phyloP scores from a whole-genome alignment of 2,888 invertebrate genomes.

The Meloe dianella region DNA sequence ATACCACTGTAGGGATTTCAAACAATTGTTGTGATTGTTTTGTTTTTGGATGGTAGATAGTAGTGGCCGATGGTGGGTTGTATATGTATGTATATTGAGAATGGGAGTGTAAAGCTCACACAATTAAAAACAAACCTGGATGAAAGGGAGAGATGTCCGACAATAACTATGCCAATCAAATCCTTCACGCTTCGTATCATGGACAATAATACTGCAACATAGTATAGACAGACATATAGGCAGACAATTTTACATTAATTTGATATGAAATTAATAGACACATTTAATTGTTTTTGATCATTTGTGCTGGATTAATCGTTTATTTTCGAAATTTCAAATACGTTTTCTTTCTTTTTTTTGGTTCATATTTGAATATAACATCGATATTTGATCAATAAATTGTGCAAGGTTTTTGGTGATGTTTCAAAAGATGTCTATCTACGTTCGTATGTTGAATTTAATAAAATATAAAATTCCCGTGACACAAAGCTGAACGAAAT shows the following conservation, averaged over 20 bases:
- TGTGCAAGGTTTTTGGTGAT: too few relatives aligned
- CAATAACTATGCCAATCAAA: constrained; percentile 50
- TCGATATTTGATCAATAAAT: too few relatives aligned
- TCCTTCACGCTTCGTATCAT: constrained; percentile 47
- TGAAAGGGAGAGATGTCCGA: constrained; percentile 34
- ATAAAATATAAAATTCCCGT: constrained; percentile 37
- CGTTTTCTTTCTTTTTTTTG: too few relatives aligned
- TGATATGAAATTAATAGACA: constrained; percentile 34
- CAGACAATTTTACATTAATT: too few relatives aligned
- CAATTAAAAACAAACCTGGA: constrained; percentile 31
- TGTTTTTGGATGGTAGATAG: too few relatives aligned
- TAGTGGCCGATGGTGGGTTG: constrained; percentile 15
- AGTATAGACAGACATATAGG: too few relatives aligned
- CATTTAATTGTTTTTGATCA: constrained; percentile 30
- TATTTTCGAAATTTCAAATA: neutral
- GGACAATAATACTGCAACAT: constrained; percentile 25
- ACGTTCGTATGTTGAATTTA: constrained; percentile 16
- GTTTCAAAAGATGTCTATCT: neutral
- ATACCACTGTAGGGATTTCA: constrained; percentile 39
- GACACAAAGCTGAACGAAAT: constrained; percentile 39
- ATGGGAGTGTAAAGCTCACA: constrained; percentile 29
- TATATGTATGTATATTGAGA: constrained; percentile 26
- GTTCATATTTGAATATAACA: too few relatives aligned
- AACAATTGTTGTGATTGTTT: constrained; percentile 43
- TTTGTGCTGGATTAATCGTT: constrained; percentile 13